Evolutionary conservation across 2,797 vertebrate genomes (phyloP).

Genomic region (Loriculus beryllinus): DNA sequence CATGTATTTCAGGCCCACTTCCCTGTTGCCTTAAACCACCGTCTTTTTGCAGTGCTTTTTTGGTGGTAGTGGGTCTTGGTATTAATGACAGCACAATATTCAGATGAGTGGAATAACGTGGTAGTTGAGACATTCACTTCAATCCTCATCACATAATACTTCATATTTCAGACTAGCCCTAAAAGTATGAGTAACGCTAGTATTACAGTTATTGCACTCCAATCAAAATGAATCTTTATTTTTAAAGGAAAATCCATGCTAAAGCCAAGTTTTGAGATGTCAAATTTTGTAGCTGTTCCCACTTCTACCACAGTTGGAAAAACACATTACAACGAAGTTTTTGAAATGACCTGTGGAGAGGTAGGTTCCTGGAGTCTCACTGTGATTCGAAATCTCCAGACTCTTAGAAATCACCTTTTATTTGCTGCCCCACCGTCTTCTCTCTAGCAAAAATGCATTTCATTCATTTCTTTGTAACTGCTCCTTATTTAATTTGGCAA

Average conservation of each 20-base stretch:
- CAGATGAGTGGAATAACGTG: not conserved
- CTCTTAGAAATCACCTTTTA: constrained; percentile 25
- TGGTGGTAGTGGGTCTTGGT: not conserved
- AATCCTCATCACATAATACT: not conserved
- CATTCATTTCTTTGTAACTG: constrained; percentile 32
- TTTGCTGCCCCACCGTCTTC: not conserved
- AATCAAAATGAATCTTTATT: constrained; percentile 26
- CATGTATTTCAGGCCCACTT: fast-evolving
- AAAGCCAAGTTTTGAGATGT: constrained; percentile 33
- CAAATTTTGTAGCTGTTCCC: constrained; percentile 36
- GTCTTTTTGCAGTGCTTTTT: not conserved
- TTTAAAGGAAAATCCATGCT: constrained; percentile 21
- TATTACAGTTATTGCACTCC: not conserved
- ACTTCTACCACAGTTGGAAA: constrained; percentile 4
- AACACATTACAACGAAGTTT: not conserved
- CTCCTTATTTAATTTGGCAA: constrained; percentile 38
- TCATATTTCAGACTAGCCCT: not conserved
- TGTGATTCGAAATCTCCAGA: not conserved
- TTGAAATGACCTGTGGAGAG: not conserved
- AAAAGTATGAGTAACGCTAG: not conserved
- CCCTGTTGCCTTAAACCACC: not conserved
- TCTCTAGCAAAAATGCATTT: not conserved
- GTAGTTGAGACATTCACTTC: not conserved
- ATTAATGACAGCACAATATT: not conserved
- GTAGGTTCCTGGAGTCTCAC: not conserved